A percentile compares a stretch with the other conserved stretches of the same genome.
Evolutionary conservation across 2,888 invertebrate species (phyloP).

Genomic region (Lagria hirta): DNA sequence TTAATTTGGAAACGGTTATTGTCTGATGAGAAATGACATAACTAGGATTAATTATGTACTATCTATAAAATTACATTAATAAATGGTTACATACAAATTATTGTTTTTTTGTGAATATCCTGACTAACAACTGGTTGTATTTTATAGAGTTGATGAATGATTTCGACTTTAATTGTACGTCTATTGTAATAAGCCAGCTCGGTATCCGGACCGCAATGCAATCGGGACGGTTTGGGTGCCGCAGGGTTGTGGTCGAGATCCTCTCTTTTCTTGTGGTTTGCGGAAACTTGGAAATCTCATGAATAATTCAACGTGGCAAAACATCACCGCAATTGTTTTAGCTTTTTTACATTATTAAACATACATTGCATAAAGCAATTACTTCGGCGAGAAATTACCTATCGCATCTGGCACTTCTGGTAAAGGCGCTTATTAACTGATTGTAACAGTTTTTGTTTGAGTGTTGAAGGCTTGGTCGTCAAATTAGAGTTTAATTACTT

Average conservation of each 20-base stretch:
- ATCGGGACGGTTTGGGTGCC: slow-evolving; percentile 6
- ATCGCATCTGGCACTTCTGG: too few relatives aligned
- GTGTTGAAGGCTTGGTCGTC: too few relatives aligned
- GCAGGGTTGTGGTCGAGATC: slow-evolving; percentile 5
- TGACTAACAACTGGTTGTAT: slow-evolving; percentile 22
- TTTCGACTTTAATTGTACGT: slow-evolving; percentile 20
- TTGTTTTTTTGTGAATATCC: slow-evolving; percentile 15
- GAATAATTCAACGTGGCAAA: too few relatives aligned
- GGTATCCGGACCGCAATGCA: slow-evolving; percentile 3
- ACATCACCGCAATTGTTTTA: too few relatives aligned
- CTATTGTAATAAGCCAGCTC: slow-evolving; percentile 7
- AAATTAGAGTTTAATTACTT: too few relatives aligned
- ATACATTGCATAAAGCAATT: too few relatives aligned
- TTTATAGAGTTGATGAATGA: slow-evolving; percentile 23
- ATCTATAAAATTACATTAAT: slow-evolving; percentile 22
- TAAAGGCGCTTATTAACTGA: too few relatives aligned
- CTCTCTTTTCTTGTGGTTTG: slow-evolving; percentile 1
- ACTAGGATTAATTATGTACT: slow-evolving; percentile 18
- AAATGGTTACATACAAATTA: slow-evolving; percentile 14
- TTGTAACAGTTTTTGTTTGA: too few relatives aligned
- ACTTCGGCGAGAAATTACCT: too few relatives aligned
- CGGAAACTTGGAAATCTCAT: background rate
- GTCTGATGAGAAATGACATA: too few relatives aligned
- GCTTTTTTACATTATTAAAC: too few relatives aligned
- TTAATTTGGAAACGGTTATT: too few relatives aligned